Conservation (phyloP, 2,113 vertebrate species). For the Rhabdomys dilectus region DNA sequence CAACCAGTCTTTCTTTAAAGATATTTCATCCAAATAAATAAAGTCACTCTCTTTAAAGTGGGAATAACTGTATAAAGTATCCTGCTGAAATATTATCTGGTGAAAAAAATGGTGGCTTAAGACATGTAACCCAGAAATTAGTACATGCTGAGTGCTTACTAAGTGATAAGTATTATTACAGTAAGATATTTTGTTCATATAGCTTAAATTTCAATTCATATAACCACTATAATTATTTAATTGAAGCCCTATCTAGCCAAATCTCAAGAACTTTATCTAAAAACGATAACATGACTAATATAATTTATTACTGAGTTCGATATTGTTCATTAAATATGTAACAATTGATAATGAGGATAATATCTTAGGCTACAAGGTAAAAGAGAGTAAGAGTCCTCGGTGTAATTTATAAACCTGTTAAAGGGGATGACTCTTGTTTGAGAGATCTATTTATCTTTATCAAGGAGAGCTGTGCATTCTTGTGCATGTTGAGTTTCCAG, state of each 20-base stretch:
- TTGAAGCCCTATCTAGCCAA: not conserved
- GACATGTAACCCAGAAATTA: not conserved
- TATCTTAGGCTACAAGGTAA: slow-evolving; percentile 1
- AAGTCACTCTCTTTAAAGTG: not conserved
- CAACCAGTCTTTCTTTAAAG: not conserved
- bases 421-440: not conserved
- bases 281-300: not conserved
- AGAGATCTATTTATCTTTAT: not conserved
- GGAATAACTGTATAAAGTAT: not conserved
- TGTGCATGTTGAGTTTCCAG: not conserved
- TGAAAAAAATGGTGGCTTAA: not conserved
- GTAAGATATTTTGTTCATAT: not conserved
- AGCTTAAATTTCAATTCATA: slow-evolving; percentile 34
- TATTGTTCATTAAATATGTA: slow-evolving; percentile 31
- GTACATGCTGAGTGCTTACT: not conserved
- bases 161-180: not conserved
- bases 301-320: slow-evolving; percentile 1
- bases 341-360: slow-evolving; percentile 21
- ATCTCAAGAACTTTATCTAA: slow-evolving; percentile 43
- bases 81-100: not conserved
- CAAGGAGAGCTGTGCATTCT: not conserved
- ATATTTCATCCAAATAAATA: no score
- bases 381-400: slow-evolving; percentile 1
- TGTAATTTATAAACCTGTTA: not conserved
- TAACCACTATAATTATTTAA: slow-evolving; percentile 18